Base-by-base conservation (phyloP, 2,888 invertebrate species). In the Buathra laborator region DNA sequence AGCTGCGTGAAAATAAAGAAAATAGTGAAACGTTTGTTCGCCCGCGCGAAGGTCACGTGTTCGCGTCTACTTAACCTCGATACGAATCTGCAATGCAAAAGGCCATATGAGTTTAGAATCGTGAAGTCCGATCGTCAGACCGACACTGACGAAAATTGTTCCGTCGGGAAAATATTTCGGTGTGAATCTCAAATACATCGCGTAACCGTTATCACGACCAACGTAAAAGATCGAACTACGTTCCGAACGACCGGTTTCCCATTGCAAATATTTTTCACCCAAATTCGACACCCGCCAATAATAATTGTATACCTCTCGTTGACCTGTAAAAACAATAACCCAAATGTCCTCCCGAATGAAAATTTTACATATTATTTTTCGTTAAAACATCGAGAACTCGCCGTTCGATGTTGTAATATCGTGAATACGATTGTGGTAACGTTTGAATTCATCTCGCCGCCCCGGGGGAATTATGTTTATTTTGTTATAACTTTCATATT, bases 81-180 rank as follows among this genome's bases (percentile, higher is more conserved):
- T 89, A 24, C 92, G 90, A 87, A 94, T 92, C 79, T 90, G 92
- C 79, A 92, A 88, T 43, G 89, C 86, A 89, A 94, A 94, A 4
- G 94, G 94, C 94, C 94, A 94, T 12, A 88, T 79, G 6, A 94
- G 89, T 24, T 86, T 81, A 32, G 91, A 90, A 88, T 94, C 94
- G 46, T 89, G 84, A 9, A 89, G 89, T 59, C 94, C 94, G 19
- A 89, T 91, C 0, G 94, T 94, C 16, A 94, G 85, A 19, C 94
- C 94, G 3, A 93, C 93, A 59, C 94, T 92, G 24, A 94, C 88
- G 76, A 91, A 90, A 68, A 89, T 78, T 6, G 89, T 89, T 37
- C 93, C 93, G 53, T 93, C 91, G 3, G 92, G 92, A 79, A 91
- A 92, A 84, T 93, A 93, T 71, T 92, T 90, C 0, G 94, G 94